Base-by-base conservation (phyloP, 2,797 vertebrate genomes). In the Rhadinocentrus ornatus region DNA sequence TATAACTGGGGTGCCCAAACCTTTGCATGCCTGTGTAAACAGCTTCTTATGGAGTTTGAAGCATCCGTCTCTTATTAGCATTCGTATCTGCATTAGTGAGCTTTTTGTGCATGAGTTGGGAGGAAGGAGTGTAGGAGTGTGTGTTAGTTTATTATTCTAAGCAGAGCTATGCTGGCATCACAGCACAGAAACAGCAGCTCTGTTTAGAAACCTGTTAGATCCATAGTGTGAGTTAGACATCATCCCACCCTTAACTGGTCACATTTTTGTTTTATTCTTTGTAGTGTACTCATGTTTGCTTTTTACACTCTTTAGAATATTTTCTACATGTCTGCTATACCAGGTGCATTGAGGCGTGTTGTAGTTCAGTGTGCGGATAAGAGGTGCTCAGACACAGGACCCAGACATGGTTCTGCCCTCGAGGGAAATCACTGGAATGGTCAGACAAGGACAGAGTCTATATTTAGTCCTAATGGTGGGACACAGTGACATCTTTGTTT, bases 401-500 rank as follows among this genome's bases (percentile, higher is more conserved):
- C 27, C 68, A 59, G 5, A 27, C 55, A 71, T 27, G 39, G 12
- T 63, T 64, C 57, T 81, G 48, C 68, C 78, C 73, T 80, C 54
- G 22, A 55, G 80, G 73, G 77, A 81, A 48, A 82, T 78, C 66
- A 65, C 53, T 56, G 70, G 41, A 69, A 50, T 86, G 82, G 80
- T 81, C 83, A 84, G 67, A 77, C 60, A 13, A 76, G 68, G 84
- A 82, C 77, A 73, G 35, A 37, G 46, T 52, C 73, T 90, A 89
- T 87, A 85, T 91, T 86, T 91, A 86, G 71, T 57, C 34, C 3
- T 26, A 29, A 37, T 59, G 57, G 31, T 64, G 72, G 82, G 69
- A 66, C 63, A 74, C 68, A 73, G 37, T 69, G 52, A 71, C 1
- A 18, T 71, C 55, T 82, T 67, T 35, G 52, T 81, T 60, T 78